Evolutionary conservation across 64 coral and sea anemone genomes (phyloP), one percentile per base, ranked within the genome.

Genomic region (Catalaphyllia jardinei): DNA sequence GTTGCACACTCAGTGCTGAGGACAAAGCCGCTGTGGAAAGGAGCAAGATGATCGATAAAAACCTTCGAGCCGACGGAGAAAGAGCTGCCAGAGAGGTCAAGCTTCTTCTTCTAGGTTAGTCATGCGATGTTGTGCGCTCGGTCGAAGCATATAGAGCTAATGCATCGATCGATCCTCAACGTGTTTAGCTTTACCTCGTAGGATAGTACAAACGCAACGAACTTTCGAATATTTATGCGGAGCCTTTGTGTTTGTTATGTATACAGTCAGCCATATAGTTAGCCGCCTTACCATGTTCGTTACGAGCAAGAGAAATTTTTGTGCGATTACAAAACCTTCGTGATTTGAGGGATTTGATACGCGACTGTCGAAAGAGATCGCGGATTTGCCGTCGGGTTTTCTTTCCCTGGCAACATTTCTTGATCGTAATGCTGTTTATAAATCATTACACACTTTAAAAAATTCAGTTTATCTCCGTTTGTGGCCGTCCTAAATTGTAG

Each of bases 11-110:
- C 50, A 99, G 97, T 87, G 97, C 94, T 72, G 97, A 99, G 86
- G 97, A 99, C 89, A 99, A 99, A 87, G 97, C 97, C 62, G 97
- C 97, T 60, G 97, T 93, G 52, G 97, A 99, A 67, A 86, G 97
- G 78, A 99, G 97, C 78, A 99, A 99, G 84, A 95, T 95, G 97
- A 99, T 99, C 83, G 97, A 99, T 88, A 99, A 99, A 90, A 99
- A 95, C 82, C 97, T 99, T 76, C 91, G 97, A 71, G 97, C 97
- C 8, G 97, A 99, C 79, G 97, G 97, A 18, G 97, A 99, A 76
- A 93, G 84, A 89, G 97, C 97, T 29, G 97, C 97, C 49, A 92
- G 97, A 52, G 97, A 99, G 78, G 97, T 99, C 22, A 99, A 99
- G 52, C 83, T 98, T 29, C 90, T 98, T 33, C 87, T 98, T 25